A percentile compares a stretch with the other conserved stretches of the same genome.
These are phyloP conservation scores for Parazoanthus atlanticus DNA, from an alignment of 92 coral and sea anemone species.

Conservation along the genomic window DNA sequence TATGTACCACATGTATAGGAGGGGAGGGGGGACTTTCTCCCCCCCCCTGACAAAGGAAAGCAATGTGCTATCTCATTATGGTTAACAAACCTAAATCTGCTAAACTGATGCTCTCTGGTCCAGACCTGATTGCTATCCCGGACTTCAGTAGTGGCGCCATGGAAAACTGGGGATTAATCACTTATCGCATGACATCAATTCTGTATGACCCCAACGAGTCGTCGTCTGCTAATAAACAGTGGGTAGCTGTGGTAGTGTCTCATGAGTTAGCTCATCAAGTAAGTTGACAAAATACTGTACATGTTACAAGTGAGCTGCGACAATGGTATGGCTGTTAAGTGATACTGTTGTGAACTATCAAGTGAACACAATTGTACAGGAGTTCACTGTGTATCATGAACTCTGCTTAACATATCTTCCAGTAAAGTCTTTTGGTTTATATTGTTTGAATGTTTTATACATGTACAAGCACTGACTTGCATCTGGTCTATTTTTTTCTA, in stretches of 20 bases:
- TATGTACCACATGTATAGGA: background rate
- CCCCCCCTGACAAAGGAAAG: background rate
- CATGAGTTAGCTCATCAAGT: constrained; percentile 89
- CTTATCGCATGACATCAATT: constrained; percentile 76
- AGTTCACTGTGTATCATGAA: no score
- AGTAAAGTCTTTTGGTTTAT: no score
- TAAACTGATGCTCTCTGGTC: constrained; percentile 27
- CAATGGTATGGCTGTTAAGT: background rate
- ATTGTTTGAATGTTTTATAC: no score
- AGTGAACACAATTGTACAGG: no score
- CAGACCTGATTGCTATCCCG: constrained; percentile 83
- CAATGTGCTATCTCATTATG: background rate
- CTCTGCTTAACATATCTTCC: no score
- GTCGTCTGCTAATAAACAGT: constrained; percentile 67
- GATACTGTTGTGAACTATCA: no score
- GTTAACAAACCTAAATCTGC: background rate
- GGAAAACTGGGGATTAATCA: constrained; percentile 87
- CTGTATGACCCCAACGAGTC: constrained; percentile 57
- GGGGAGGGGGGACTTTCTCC: background rate
- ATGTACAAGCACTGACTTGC: no score
- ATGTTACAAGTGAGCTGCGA: background rate
- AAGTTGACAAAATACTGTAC: constrained; percentile 22
- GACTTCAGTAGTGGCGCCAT: constrained; percentile 84
- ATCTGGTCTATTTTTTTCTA: no score
- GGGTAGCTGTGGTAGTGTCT: constrained; percentile 72